phyloP scores from a whole-genome alignment of 2,888 invertebrate genomes.

The Caenorhabditis sp. region DNA sequence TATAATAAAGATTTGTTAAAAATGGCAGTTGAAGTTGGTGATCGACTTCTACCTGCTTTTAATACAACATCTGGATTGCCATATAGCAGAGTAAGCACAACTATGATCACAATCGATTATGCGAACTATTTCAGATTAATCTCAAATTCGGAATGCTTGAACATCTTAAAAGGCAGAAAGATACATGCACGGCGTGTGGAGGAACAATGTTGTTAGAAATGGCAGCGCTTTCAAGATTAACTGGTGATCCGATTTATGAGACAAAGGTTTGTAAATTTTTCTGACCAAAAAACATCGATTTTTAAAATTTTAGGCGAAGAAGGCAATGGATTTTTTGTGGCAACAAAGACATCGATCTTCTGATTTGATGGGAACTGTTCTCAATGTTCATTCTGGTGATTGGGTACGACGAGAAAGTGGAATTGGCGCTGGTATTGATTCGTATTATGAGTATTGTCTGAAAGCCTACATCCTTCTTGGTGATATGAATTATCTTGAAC shows the following conservation, averaged over 20 bases:
- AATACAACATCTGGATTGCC: slow-evolving; percentile 97
- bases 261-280: slow-evolving; percentile 75
- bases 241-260: slow-evolving; percentile 88
- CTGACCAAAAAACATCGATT: too few species aligned
- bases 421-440: slow-evolving; percentile 98
- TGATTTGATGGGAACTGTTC: slow-evolving; percentile 94
- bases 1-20: slow-evolving; percentile 78
- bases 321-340: slow-evolving; percentile 96
- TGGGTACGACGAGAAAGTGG: slow-evolving; percentile 96
- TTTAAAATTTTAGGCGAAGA: slow-evolving; percentile 77
- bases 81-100: slow-evolving; percentile 81
- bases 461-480: slow-evolving; percentile 92
- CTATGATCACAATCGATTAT: background rate
- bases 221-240: slow-evolving; percentile 83
- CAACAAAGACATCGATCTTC: slow-evolving; percentile 84
- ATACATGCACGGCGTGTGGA: slow-evolving; percentile 89
- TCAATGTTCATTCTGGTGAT: slow-evolving; percentile 96
- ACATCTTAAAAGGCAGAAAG: slow-evolving; percentile 59
- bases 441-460: slow-evolving; percentile 96
- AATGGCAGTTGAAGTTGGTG: slow-evolving; percentile 91
- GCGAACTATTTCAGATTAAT: slow-evolving; percentile 60
- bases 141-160: slow-evolving; percentile 69
- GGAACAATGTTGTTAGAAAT: slow-evolving; percentile 97
- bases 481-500: slow-evolving; percentile 89
- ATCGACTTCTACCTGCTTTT: slow-evolving; percentile 92